phyloP scores from a whole-genome alignment of 1,140 invertebrate genomes.

The Drosophila pseudoananassae region DNA sequence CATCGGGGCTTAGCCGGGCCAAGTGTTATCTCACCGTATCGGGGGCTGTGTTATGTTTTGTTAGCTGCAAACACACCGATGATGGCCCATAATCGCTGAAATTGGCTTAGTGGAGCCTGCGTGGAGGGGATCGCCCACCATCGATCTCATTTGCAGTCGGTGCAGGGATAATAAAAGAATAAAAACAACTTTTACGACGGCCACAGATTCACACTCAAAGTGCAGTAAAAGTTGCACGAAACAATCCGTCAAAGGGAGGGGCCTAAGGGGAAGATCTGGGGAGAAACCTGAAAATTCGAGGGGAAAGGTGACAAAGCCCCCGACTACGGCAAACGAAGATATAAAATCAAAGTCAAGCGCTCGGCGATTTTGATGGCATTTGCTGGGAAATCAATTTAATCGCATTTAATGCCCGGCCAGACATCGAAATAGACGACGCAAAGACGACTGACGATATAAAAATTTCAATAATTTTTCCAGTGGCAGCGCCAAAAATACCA shows the following conservation, averaged over 20 bases:
- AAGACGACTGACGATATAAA: slow-evolving; percentile 56
- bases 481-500: slow-evolving; percentile 52
- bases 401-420: slow-evolving; percentile 74
- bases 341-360: slow-evolving; percentile 69
- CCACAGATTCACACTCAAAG: slow-evolving; percentile 58
- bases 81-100: slow-evolving; percentile 72
- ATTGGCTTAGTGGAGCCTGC: slow-evolving; percentile 60
- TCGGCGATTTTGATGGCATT: slow-evolving; percentile 72
- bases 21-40: slow-evolving; percentile 37
- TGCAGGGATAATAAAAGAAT: slow-evolving; percentile 72
- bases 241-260: slow-evolving; percentile 61
- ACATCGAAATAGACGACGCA: slow-evolving; percentile 43
- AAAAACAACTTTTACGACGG: slow-evolving; percentile 77
- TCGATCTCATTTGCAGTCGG: slow-evolving; percentile 38
- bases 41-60: slow-evolving; percentile 65
- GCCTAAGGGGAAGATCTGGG: not conserved
- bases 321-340: slow-evolving; percentile 23
- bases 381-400: slow-evolving; percentile 76
- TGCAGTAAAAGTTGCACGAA: slow-evolving; percentile 72
- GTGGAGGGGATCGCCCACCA: not conserved
- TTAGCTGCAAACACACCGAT: slow-evolving; percentile 76
- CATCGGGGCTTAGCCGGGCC: slow-evolving; percentile 43
- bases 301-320: slow-evolving; percentile 60
- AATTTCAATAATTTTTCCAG: slow-evolving; percentile 72
- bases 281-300: not conserved